phyloP scores from a whole-genome alignment of 2,797 vertebrate species.

The Pangasius djambal region DNA sequence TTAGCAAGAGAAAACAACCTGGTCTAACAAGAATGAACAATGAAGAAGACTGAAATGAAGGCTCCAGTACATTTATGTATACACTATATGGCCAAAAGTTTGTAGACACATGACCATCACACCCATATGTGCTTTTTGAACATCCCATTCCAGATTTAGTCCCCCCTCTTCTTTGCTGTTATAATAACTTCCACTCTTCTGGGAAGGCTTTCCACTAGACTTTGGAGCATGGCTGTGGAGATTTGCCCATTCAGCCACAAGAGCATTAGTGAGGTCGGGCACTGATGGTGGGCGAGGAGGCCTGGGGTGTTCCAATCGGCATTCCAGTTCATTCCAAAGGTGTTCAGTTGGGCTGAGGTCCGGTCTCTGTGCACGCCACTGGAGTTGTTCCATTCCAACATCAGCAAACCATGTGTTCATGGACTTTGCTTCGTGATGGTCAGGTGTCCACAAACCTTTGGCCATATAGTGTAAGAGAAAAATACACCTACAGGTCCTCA shows the following conservation, averaged over 20 bases:
- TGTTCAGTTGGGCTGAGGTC: neutral
- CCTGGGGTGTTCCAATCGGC: neutral
- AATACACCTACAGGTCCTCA: neutral
- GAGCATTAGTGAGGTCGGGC: neutral
- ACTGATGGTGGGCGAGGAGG: neutral
- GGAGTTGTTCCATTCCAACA: neutral
- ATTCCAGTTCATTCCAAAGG: neutral
- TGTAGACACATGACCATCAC: neutral
- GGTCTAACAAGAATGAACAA: neutral
- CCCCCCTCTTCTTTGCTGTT: neutral
- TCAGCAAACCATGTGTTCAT: slow-evolving; percentile 1
- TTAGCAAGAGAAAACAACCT: neutral
- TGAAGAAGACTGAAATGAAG: neutral
- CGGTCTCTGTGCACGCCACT: neutral
- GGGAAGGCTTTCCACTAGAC: neutral
- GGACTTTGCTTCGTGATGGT: neutral
- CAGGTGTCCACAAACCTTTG: neutral
- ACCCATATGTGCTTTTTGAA: neutral
- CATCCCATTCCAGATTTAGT: neutral
- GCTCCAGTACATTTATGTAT: neutral
- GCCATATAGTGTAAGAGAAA: neutral
- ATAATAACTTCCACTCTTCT: neutral
- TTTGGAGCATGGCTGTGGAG: neutral
- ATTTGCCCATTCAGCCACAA: neutral
- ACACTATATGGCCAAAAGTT: neutral